Evolutionary conservation across 2,888 invertebrate genomes (phyloP), one percentile per base, ranked within the genome.

Genomic region (Sesia bembeciformis): DNA sequence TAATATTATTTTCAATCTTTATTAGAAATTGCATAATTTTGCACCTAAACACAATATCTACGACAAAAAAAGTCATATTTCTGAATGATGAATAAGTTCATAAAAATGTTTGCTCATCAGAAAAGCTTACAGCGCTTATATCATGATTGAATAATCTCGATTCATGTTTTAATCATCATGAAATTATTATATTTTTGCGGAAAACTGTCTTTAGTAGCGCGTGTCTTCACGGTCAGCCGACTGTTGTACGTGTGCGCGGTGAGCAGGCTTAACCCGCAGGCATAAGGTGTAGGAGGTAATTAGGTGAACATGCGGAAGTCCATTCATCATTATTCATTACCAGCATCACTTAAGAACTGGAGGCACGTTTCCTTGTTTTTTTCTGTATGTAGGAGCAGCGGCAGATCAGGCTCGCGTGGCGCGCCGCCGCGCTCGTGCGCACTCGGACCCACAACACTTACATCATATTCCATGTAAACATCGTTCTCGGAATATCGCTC

Each of bases 301-400:
- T 80, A 83, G 73, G 66, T 64, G 67, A 71, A 68, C 63, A 81
- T 70, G 70, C 84, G 87, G 89, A 87, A 88, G 80, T 71, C 66
- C 62, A 72, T 76, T 73, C 69, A 76, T 74, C 72, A 75, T 73
- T 80, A 83, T 84, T 84, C 76, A 85, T 84, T 76, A 84, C 65
- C 72, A 78, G 72, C 79, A 81, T 81, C 78, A 71, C 69, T 73
- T 70, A 70, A 68, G 23, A 23, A 23, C 23, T 23, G 57, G 57
- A 66, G 67, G 61, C 60, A 56, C 59, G 72, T 70, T 88, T 88
- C 85, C 87, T 84, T 65, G 75, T 78, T 85, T 86, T 88, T 56
- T 53, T 52, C 86, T 85, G 70, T 75, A 67, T 56, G 55, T 64
- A 60, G 65, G 66, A 66, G 59, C 58, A 56, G 54, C 46, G 51